These are phyloP conservation scores for Dendrolimus kikuchii DNA, from an alignment of 1,140 invertebrate species.

Conservation along the genomic window DNA sequence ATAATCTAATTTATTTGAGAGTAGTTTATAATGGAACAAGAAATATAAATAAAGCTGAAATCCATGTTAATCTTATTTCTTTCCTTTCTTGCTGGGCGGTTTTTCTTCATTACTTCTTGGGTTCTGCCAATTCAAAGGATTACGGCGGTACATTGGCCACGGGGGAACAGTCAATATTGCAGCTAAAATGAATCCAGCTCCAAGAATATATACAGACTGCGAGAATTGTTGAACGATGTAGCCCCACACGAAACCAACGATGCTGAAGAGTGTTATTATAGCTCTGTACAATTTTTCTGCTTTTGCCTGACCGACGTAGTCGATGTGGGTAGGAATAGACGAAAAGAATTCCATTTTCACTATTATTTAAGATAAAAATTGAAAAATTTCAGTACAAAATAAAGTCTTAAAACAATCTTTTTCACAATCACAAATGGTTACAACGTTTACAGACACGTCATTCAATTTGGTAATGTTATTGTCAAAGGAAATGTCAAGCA, in stretches of 20 bases:
- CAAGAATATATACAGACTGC: conserved; percentile 94
- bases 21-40: background rate
- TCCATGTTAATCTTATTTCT: conserved; percentile 31
- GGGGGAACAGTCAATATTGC: conserved; percentile 89
- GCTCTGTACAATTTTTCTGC: conserved; percentile 91
- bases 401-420: no score
- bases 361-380: background rate
- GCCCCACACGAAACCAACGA: conserved; percentile 92
- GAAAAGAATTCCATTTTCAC: conserved; percentile 64
- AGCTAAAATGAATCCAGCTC: conserved; percentile 90
- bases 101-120: conserved; percentile 67
- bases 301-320: conserved; percentile 92
- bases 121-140: conserved; percentile 94
- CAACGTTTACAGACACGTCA: conserved; percentile 31
- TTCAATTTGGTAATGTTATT: background rate
- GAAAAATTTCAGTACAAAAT: background rate
- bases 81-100: conserved; percentile 52
- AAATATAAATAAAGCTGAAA: background rate
- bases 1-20: conserved; percentile 18
- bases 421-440: conserved; percentile 6
- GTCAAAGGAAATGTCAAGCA: background rate
- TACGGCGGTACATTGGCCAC: conserved; percentile 93
- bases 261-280: conserved; percentile 91
- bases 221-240: conserved; percentile 96
- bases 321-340: conserved; percentile 72